Conservation (phyloP, 2,888 invertebrate genomes). For the Aporophyla nigra region DNA sequence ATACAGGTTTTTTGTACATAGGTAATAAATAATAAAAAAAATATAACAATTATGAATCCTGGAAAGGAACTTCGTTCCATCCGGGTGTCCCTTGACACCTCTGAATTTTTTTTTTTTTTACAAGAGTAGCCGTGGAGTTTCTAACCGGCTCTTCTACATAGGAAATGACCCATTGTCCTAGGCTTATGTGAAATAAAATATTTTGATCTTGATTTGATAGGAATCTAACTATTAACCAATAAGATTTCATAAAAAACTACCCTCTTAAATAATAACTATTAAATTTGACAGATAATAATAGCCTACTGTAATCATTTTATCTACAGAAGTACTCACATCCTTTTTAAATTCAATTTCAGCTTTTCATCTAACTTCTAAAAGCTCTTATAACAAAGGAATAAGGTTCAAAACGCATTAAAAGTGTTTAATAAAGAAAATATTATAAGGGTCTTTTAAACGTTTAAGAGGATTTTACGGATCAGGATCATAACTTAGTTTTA, state of each 20-base stretch:
- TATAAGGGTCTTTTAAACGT: constrained; percentile 44
- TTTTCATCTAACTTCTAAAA: constrained; percentile 2
- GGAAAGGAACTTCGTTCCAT: no score
- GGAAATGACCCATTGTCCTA: no score
- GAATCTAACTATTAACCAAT: background rate
- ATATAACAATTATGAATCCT: no score
- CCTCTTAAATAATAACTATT: background rate
- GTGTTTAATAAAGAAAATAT: constrained; percentile 53
- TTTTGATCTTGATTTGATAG: no score
- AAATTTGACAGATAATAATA: background rate
- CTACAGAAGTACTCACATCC: constrained; percentile 44
- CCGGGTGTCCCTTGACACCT: no score
- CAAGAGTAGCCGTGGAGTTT: no score
- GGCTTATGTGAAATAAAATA: no score
- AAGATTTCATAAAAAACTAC: background rate
- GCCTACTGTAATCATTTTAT: constrained; percentile 15
- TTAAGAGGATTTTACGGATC: constrained; percentile 50
- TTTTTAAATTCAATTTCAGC: constrained; percentile 39
- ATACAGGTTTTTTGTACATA: no score
- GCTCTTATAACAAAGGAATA: constrained; percentile 15
- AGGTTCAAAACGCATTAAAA: constrained; percentile 31
- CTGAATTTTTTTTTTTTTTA: no score
- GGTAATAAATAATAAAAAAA: no score
- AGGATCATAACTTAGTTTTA: constrained; percentile 60
- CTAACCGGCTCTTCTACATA: no score